Base-by-base conservation (phyloP, 2,797 vertebrate species). In the Parambassis ranga region DNA sequence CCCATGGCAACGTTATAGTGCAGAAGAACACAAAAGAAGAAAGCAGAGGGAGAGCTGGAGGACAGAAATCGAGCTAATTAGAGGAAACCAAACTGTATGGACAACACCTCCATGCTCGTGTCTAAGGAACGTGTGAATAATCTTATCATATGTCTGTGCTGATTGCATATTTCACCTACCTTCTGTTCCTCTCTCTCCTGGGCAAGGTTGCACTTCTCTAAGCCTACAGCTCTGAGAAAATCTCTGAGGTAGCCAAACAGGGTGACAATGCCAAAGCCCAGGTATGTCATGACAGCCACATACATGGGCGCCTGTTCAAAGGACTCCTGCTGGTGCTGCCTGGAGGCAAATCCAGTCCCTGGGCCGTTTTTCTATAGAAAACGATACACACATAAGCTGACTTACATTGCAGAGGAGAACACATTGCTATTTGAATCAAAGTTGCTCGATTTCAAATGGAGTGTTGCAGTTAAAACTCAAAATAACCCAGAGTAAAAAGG, bases 201-300 rank as follows among this genome's bases (percentile, higher is more conserved):
- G 14, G 95, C 93, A 41, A 94, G 9, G 11, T 94, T 86, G 75
- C 94, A 93, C 77, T 95, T 98, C 81, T 98, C 95, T 64, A 98
- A 75, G 78, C 96, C 95, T 56, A 91, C 91, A 15, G 93, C 92
- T 92, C 97, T 90, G 86, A 98, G 85, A 77, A 98, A 96, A 71
- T 98, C 97, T 89, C 95, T 91, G 70, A 98, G 71, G 91, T 98
- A 95, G 67, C 96, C 97, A 78, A 98, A 98, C 42, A 98, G 72
- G 3, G 93, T 95, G 84, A 93, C 94, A 57, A 98, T 90, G 69
- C 93, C 94, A 84, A 93, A 98, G 53, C 94, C 94, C 87, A 98
- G 52, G 78, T 96, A 95, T 32, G 97, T 98, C 66, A 97, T 71
- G 70, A 98, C 93, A 18, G 94, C 92, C 60, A 94, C 93, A 26